Evolutionary conservation across 37 sponge, comb jelly and placozoan genomes (phyloP), one percentile per base, ranked within the genome.

Genomic region (Beroe ovata): DNA sequence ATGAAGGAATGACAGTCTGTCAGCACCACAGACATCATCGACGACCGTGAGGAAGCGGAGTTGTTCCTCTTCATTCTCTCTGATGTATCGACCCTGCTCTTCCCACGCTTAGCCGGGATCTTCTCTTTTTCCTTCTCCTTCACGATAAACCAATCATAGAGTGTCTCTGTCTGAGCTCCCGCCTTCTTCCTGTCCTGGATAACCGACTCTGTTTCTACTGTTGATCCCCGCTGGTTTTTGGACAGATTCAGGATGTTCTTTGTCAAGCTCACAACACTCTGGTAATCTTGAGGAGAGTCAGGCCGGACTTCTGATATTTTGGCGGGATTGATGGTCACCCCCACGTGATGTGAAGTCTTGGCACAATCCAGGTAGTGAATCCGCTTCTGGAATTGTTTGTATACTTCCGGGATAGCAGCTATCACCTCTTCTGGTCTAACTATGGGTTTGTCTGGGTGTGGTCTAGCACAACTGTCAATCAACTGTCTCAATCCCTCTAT

Each of bases 381-480:
- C n/a, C 84, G 16, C 84, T 77, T 33, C 84, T 77, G 84, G 84
- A 77, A 77, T 28, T 32, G 47, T 3, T 77, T 42, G 54, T 77
- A 77, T 18, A 77, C 33, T 11, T 77, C 84, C 1, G 84, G 84
- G 21, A 77, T 77, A 4, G 54, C 84, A 40, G 84, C 41, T 1
- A 77, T 8, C 8, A 77, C 84, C 22, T 77, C 84, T n/a, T 42
- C 84, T 11, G 84, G 84, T 25, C 25, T 39, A 0, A 77, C 84
- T 28, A 36, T 23, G 8, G 84, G 84, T 41, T 77, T 77, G 28
- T 77, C 84, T 6, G 84, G 84, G 47, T 77, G 84, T 6, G 84
- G 84, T 42, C 84, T 77, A 36, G 84, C 84, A 77, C 84, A 77
- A 19, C 84, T 77, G 84, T 77, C 84, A 3, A 77, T 77, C 41